Percentiles rank a stretch among this genome's conserved stretches.
These are phyloP conservation scores for Hanleya hanleyi DNA, from an alignment of 2,888 invertebrate species.

Conservation along the genomic window DNA sequence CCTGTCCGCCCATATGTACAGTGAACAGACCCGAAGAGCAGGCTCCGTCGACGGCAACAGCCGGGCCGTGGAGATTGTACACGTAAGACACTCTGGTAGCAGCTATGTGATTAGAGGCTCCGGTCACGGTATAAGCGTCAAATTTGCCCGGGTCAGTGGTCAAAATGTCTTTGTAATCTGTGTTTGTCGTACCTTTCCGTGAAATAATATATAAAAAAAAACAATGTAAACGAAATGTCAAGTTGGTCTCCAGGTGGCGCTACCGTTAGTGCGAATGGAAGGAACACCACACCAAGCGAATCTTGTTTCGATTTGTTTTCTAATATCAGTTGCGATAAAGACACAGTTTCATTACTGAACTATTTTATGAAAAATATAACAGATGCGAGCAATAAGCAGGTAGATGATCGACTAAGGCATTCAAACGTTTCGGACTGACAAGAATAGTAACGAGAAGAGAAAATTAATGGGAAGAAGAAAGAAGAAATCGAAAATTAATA, in stretches of 20 bases:
- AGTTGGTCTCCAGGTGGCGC: not conserved
- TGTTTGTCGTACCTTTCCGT: constrained; percentile 13
- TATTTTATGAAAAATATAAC: no score
- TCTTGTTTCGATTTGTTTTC: no score
- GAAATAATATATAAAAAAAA: not conserved
- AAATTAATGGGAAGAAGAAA: no score
- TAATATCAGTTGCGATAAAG: no score
- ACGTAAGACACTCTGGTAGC: constrained; percentile 38
- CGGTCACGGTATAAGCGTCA: constrained; percentile 30
- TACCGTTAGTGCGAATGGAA: not conserved
- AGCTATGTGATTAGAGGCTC: constrained; percentile 25
- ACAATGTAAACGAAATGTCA: not conserved
- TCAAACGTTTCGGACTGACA: no score
- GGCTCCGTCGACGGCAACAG: constrained; percentile 43
- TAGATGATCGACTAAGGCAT: no score
- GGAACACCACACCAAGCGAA: not conserved
- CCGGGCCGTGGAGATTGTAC: constrained; percentile 39
- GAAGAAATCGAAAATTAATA: no score
- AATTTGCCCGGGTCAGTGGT: not conserved
- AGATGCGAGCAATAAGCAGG: no score
- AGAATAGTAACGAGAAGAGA: no score
- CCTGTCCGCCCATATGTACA: constrained; percentile 55
- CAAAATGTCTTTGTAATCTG: constrained; percentile 9
- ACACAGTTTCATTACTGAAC: no score
- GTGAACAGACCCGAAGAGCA: constrained; percentile 45